Evolutionary conservation across 1,140 invertebrate genomes (phyloP), one percentile per base, ranked within the genome.

Genomic region (Musca domestica): DNA sequence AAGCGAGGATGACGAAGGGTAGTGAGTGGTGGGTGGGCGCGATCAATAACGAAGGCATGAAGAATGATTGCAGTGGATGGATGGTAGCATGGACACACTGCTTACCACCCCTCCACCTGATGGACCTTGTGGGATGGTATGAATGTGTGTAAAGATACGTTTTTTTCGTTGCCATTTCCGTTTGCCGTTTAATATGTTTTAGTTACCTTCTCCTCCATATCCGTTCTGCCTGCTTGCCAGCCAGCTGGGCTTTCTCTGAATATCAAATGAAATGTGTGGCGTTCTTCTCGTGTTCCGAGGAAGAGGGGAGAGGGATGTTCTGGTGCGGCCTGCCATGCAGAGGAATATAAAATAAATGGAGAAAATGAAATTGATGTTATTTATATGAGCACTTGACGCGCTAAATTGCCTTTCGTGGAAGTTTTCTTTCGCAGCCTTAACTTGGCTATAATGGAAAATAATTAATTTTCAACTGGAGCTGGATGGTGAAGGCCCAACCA

Each of bases 301-400:
- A n/a, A n/a, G n/a, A n/a, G 51, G 51, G 15, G 20, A 41, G 2
- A 41, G 10, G 34, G 6, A 41, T 10, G 34, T 41, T n/a, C n/a
- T n/a, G n/a, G n/a, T n/a, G 56, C 19, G n/a, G 56, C 23, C 25
- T 23, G 17, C n/a, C 19, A 20, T 61, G 34, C 34, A 41, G 34
- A 41, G 34, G 34, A 41, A 41, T 41, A 41, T 41, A 41, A 61
- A 61, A 61, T 61, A 61, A 61, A 61, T 61, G 56, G 56, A 61
- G 56, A 61, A 61, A 73, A 73, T 76, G 74, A 80, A 80, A 78
- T 80, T 80, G 76, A 80, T 80, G 78, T 80, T 80, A 80, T 80
- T 80, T 80, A 80, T 80, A 80, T 80, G 78, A 76, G 76, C 78
- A 80, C 78, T 80, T 80, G 78, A 80, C 78, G 79, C 76, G 75